Evolutionary conservation across 92 coral and sea anemone genomes (phyloP), one percentile per base, ranked within the genome.

Genomic region (Parazoanthus atlanticus): DNA sequence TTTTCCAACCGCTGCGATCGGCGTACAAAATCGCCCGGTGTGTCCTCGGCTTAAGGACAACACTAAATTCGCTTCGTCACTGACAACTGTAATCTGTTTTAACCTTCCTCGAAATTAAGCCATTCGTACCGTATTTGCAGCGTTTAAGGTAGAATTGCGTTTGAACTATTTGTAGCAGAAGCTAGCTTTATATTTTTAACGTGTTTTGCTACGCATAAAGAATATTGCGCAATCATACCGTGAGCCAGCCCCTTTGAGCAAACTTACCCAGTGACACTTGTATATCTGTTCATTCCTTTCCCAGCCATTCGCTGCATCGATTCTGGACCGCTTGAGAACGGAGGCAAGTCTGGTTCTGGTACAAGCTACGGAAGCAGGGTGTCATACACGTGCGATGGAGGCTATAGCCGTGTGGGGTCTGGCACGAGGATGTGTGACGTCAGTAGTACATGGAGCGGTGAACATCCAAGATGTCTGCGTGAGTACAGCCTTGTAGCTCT

Each of bases 401-500:
- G 98, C 54, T 97, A 89, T 88, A 79, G 93, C 71, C 90, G 93
- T 29, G 93, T 93, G 32, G 96, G 95, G 41, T 81, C 91, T 34
- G 33, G 94, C 71, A 79, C 91, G 56, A 88, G 98, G 21, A 89
- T 87, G 19, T 97, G 99, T 88, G 94, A 92, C 79, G 91, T 85
- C n/a, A 92, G 92, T 61, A 92, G 94, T n/a, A 69, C 28, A 17
- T 97, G 99, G 99, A 92, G 94, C 38, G 94, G 94, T 25, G 92
- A 93, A 26, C 97, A 93, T 74, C 99, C 99, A 64, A 88, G 95
- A 71, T 97, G 99, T 80, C 89, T 97, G 64, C 95, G 99, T 97
- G 90, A 76, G 93, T 79, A 17, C 25, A 5, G 67, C n/a, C 33
- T 34, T 28, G 32, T 30, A 43, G 61, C 29, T 69, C 16, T 69